phyloP scores from a whole-genome alignment of 30 jellyfish, hydroid and myxozoan species.

The Chironex yamaguchii region DNA sequence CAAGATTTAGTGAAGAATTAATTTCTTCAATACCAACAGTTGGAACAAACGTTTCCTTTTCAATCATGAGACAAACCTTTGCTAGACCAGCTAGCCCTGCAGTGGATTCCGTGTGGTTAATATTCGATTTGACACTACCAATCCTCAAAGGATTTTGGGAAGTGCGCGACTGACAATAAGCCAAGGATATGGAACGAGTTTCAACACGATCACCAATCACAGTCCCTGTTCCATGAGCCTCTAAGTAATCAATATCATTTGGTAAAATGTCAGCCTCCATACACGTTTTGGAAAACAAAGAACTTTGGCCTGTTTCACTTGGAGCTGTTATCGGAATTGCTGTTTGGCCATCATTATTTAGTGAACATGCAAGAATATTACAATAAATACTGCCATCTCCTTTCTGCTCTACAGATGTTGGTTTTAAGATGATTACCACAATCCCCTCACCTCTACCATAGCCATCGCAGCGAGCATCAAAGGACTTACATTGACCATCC shows the following conservation, averaged over 20 bases:
- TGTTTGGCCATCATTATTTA: slow-evolving; percentile 59
- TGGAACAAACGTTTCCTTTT: slow-evolving; percentile 32
- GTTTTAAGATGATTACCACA: slow-evolving; percentile 22
- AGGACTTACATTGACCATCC: slow-evolving; percentile 60
- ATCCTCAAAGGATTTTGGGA: slow-evolving; percentile 13
- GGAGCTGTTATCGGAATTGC: slow-evolving; percentile 78
- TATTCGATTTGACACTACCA: slow-evolving; percentile 53
- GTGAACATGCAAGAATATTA: slow-evolving; percentile 34
- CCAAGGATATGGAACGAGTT: slow-evolving; percentile 38
- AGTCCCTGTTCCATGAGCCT: slow-evolving; percentile 75
- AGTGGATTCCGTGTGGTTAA: slow-evolving; percentile 59
- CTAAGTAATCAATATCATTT: slow-evolving; percentile 50
- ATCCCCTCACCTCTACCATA: slow-evolving; percentile 75
- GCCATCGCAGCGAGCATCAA: slow-evolving; percentile 73
- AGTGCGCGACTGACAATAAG: slow-evolving; percentile 30
- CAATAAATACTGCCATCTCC: slow-evolving; percentile 12
- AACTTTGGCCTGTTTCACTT: slow-evolving; percentile 31
- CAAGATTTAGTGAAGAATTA: slow-evolving; percentile 39
- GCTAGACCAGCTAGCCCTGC: slow-evolving; percentile 67
- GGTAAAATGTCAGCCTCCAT: slow-evolving; percentile 19
- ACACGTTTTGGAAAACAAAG: slow-evolving; percentile 8
- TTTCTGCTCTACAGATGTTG: background rate
- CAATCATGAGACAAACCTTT: slow-evolving; percentile 68
- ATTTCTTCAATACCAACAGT: slow-evolving; percentile 32
- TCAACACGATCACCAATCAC: slow-evolving; percentile 64